phyloP scores from a whole-genome alignment of 2,113 vertebrate species.

The Ameiurus melas region DNA sequence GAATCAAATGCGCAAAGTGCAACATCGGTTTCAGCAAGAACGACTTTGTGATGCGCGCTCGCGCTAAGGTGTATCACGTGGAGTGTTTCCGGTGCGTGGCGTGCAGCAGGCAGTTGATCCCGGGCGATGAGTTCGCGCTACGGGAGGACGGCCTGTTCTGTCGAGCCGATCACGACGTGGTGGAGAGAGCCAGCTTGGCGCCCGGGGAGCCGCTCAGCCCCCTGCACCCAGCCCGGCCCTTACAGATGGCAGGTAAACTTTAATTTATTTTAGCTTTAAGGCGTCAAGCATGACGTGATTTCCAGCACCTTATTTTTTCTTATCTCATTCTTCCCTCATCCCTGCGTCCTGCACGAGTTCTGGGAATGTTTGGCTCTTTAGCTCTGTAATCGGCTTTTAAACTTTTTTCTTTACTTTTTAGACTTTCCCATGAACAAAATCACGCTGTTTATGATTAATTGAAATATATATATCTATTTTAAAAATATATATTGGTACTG shows the following conservation, averaged over 20 bases:
- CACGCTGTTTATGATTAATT: neutral
- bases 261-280: neutral
- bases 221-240: constrained; percentile 86
- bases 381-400: neutral
- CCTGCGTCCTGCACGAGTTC: neutral
- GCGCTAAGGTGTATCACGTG: constrained; percentile 97
- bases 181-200: constrained; percentile 89
- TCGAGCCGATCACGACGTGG: constrained; percentile 93
- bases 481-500: neutral
- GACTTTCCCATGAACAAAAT: neutral
- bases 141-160: constrained; percentile 96
- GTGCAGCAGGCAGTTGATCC: constrained; percentile 97
- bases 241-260: constrained; percentile 96
- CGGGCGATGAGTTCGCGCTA: constrained; percentile 94
- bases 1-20: constrained; percentile 98
- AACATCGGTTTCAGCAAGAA: constrained; percentile 99
- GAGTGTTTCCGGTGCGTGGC: constrained; percentile 99
- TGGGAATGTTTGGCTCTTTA: neutral
- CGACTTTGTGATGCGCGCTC: constrained; percentile 97
- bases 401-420: neutral
- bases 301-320: neutral
- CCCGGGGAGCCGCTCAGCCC: constrained; percentile 90
- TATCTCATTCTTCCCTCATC: neutral
- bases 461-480: too few species aligned
- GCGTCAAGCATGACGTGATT: neutral